A percentile compares a stretch with the other conserved stretches of the same genome.
Evolutionary conservation across 2,113 vertebrate species (phyloP).

Genomic region (Reinhardtius hippoglossoides): DNA sequence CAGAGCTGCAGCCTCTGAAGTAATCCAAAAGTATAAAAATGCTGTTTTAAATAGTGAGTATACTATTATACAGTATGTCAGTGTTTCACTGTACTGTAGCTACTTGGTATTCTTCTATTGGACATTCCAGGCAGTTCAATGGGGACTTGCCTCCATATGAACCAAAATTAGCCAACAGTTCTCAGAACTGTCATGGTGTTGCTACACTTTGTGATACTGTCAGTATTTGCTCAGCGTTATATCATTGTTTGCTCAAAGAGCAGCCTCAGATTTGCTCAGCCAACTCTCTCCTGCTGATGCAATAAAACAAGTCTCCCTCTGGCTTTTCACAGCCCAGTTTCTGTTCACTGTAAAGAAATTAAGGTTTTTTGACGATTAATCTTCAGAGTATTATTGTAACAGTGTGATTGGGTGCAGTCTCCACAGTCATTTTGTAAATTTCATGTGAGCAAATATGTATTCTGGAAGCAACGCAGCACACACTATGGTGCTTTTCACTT

Average conservation of each 20-base stretch:
- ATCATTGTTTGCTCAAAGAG: conserved; percentile 78
- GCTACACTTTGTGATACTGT: conserved; percentile 62
- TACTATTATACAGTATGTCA: no score
- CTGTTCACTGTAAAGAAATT: not conserved
- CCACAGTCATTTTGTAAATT: not conserved
- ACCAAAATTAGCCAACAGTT: conserved; percentile 71
- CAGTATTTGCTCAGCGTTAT: conserved; percentile 74
- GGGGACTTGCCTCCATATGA: conserved; percentile 24
- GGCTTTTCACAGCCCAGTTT: conserved; percentile 4
- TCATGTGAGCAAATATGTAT: not conserved
- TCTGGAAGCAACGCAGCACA: not conserved
- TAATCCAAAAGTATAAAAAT: no score
- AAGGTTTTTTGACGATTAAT: not conserved
- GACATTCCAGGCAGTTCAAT: conserved; percentile 18
- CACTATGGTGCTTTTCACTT: not conserved
- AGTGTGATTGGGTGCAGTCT: not conserved
- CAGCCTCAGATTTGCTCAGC: conserved; percentile 62
- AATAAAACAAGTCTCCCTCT: conserved; percentile 11
- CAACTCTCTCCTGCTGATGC: conserved; percentile 52
- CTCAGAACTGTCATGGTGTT: conserved; percentile 62
- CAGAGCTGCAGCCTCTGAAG: no score
- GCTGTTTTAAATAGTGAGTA: no score
- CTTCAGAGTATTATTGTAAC: not conserved
- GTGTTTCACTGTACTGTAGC: not conserved
- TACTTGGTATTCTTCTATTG: not conserved